Evolutionary conservation across 2,797 vertebrate genomes (phyloP), one percentile per base, ranked within the genome.

Genomic region (Acomys russatus): DNA sequence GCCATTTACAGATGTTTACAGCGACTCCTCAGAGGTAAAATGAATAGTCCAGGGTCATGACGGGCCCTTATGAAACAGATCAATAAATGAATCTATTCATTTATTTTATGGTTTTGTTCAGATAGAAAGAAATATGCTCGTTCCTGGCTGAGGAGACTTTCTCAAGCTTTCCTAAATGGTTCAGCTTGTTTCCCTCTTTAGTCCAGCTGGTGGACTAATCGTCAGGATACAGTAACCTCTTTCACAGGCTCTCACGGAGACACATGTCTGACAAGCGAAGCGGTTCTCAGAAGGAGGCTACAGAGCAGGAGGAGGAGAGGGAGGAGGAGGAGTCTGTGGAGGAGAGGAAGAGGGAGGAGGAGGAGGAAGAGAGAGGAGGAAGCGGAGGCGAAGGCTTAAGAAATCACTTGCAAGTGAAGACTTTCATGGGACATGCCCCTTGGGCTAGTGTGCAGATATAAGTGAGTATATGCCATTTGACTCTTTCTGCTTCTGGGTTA

Each of bases 201-300:
- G n/a, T 20, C 38, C 30, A 63, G 76, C 15, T 17, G n/a, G 14
- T 6, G 64, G 23, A 9, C 49, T 20, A 9, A 28, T 63, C 33
- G 3, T 44, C 30, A 1, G 6, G 59, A 71, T 33, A 44, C 5
- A 51, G 64, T 33, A 86, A 30, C 3, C 22, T 22, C 23, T 7
- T 1, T 2, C 11, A 30, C 0, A 3, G 17, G 9, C 28, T 14
- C 6, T 9, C 22, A 14, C 9, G 7, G 1, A 11, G n/a, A 94
- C 17, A 68, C 15, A 9, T n/a, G 11, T 22, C 68, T 9, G 44
- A 90, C 56, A 54, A 28, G 44, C 6, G 35, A 51, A 15, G 73
- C 3, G 1, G 22, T 23, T 11, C 71, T 33, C 6, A 44, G 30
- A 5, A n/a, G 20, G 20, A 70, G 44, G 76, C 8, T 17, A 11